Conservation (phyloP, 2,113 vertebrate genomes). For the Corythornis vintsioides region DNA sequence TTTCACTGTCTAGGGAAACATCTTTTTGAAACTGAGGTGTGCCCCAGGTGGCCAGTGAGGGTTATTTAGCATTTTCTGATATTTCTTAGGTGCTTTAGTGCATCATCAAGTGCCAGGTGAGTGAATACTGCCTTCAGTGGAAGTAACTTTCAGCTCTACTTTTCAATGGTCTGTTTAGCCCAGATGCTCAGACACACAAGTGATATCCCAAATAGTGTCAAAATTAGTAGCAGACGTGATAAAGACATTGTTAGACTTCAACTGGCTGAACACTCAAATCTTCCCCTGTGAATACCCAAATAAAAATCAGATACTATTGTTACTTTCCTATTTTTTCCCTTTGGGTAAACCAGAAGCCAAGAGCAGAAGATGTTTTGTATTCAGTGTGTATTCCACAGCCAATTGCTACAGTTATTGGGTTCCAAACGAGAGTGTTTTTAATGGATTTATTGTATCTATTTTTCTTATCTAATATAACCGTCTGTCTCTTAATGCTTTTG, state of each 20-base stretch:
- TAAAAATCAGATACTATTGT: background rate
- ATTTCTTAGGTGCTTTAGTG: background rate
- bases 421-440: background rate
- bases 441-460: conserved; percentile 37
- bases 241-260: background rate
- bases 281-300: background rate
- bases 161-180: background rate
- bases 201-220: background rate
- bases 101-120: background rate
- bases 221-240: background rate
- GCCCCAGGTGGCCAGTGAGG: background rate
- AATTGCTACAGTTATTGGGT: background rate
- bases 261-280: background rate
- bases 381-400: background rate
- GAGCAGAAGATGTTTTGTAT: background rate
- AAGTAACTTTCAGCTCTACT: background rate
- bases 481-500: conserved; percentile 20
- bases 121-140: background rate
- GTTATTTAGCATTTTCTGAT: background rate
- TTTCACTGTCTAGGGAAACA: background rate
- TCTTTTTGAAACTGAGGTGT: background rate
- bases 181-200: background rate
- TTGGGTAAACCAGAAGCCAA: background rate
- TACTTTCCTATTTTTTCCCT: background rate
- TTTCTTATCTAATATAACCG: background rate